These are phyloP conservation scores for Macaria liturata DNA, from an alignment of 2,888 invertebrate genomes.

Conservation along the genomic window DNA sequence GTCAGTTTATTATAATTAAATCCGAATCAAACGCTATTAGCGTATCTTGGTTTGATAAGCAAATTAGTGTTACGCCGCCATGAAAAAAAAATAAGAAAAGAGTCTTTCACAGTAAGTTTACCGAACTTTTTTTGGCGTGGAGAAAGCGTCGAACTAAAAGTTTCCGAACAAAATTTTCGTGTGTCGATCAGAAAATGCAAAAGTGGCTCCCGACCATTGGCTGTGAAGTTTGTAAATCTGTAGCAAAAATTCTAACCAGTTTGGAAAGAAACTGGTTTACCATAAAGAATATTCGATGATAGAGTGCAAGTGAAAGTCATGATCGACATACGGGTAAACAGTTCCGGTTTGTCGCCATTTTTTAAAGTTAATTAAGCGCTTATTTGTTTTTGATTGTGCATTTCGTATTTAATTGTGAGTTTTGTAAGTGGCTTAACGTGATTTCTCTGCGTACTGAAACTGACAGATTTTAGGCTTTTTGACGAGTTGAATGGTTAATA, in stretches of 20 bases:
- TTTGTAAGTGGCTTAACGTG: too few relatives aligned
- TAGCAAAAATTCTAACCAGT: conserved; percentile 54
- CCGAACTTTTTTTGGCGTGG: too few relatives aligned
- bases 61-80: conserved; percentile 50
- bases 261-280: conserved; percentile 67
- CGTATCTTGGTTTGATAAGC: conserved; percentile 48
- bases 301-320: conserved; percentile 80
- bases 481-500: too few relatives aligned
- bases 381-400: conserved; percentile 38
- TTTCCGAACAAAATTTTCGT: too few relatives aligned
- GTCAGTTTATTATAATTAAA: conserved; percentile 52
- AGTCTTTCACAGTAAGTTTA: conserved; percentile 10
- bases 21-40: conserved; percentile 49
- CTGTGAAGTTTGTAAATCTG: conserved; percentile 10
- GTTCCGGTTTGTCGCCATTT: conserved; percentile 71
- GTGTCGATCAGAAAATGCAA: too few relatives aligned
- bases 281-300: conserved; percentile 74
- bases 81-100: conserved; percentile 39
- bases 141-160: too few relatives aligned
- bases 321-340: conserved; percentile 69
- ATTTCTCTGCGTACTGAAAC: too few relatives aligned
- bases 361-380: conserved; percentile 54
- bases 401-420: not conserved
- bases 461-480: too few relatives aligned
- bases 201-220: too few relatives aligned